Base-by-base conservation (phyloP, 23 tunicate species). In the Trididemnum miniatum region DNA sequence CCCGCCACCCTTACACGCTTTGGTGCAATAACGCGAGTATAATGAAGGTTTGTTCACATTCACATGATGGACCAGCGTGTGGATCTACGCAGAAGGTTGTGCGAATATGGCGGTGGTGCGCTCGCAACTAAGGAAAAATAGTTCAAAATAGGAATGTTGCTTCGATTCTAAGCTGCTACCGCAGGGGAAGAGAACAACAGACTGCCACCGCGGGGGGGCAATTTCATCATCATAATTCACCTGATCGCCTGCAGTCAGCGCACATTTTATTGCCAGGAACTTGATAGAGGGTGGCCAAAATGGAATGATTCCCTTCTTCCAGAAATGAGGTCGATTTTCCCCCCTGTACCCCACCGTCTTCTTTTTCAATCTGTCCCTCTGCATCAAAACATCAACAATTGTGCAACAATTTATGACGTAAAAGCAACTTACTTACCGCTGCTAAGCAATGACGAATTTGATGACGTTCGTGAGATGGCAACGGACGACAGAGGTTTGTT, bases 171-270 rank as follows among this genome's bases (percentile, higher is more conserved):
- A 49, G 57, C 57, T 49, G 12, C 57, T 49, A 12, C 57, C 18
- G 57, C 12, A 18, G 18, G 12, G 57, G 57, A 49, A 12, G 18
- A 9, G 57, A 9, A 18, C 57, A 49, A 49, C 57, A 12, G 15
- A 18, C 57, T 12, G 18, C 57, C 57, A 9, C 57, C 57, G n/a
- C n/a, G n/a, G n/a, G n/a, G n/a, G n/a, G n/a, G n/a, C 57, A 9
- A 49, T 49, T 9, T 18, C 57, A 49, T 49, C 57, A 49, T 49
- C 57, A 49, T 9, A 49, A 5, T 74, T 27, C 49, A 93, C 98
- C 93, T 51, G 84, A 39, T 76, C 51, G 83, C 30, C 91, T 84
- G 71, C 98, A 93, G 60, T 93, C 98, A 35, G 87, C 92, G 82
- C 98, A 93, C 20, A 29, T 32, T 44, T 78, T 71, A 60, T 93